Base-by-base conservation (phyloP, 2,888 invertebrate species). In the Erpobdella octoculata region DNA sequence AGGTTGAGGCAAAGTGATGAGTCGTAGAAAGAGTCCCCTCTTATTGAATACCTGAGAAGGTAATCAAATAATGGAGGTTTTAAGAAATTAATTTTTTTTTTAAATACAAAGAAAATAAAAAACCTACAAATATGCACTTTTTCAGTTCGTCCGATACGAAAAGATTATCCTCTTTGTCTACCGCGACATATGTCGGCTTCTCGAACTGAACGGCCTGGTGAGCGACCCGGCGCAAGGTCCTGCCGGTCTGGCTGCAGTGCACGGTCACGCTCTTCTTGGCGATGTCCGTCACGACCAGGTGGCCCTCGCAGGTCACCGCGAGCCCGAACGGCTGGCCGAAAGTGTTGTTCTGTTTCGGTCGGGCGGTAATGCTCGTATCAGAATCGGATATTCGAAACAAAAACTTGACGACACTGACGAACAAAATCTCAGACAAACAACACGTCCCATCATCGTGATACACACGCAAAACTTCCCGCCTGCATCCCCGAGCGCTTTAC, bases 121-220 rank as follows among this genome's bases (percentile, higher is more conserved):
- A 6, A 53, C 53, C 28, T 5, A 53, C 53, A 53, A 53, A 53
- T 21, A 76, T 62, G 33, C 61, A 71, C 59, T 59, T 37, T 65
- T 76, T 73, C 36, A 72, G 61, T 6, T 68, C 37, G 67, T 76
- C 76, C 12, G 76, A 76, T 8, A 76, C 73, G 35, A 71, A 62
- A 53, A 76, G 72, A 41, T 74, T 73, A 36, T 74, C 74, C 28
- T 74, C 37, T 37, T 72, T 41, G 70, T 73, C 73, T 9, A 75
- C 71, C n/a, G 75, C 71, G 9, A 76, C 70, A 48, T 76, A 74
- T 4, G 72, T 53, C 4, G 76, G 76, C 21, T 70, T 70, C 53
- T 71, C 74, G 64, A 76, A 76, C 1, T 72, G 71, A 35, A 46
- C 65, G 25, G 75, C 74, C 75, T 74, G 75, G 25, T 70, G 37